Conservation (phyloP, 2,888 invertebrate genomes). For the Elmis aenea region DNA sequence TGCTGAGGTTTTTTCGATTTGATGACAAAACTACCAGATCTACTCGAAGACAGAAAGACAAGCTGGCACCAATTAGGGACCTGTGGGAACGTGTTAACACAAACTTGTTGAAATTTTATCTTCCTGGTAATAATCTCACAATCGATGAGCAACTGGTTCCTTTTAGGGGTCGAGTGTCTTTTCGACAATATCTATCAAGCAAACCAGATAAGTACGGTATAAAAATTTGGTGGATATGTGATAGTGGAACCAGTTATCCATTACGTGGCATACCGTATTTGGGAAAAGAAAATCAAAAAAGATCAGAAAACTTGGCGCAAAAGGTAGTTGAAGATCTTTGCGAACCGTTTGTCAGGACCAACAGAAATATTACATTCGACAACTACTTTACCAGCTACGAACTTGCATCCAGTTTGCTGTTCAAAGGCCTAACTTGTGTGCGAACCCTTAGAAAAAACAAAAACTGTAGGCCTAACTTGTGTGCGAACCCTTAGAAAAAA, state of each 20-base stretch:
- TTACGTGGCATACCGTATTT: background rate
- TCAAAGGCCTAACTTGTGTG: conserved; percentile 3
- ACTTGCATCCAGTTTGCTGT: background rate
- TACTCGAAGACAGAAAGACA: conserved; percentile 4
- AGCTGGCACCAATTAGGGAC: background rate
- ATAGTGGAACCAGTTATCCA: background rate
- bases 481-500: conserved; percentile 2
- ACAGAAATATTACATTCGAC: background rate
- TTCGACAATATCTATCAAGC: conserved; percentile 1
- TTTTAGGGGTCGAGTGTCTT: background rate
- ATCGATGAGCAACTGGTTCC: conserved; percentile 2
- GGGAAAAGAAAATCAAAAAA: conserved; percentile 1
- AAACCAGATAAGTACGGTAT: conserved; percentile 1
- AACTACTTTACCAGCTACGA: background rate
- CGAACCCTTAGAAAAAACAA: conserved; percentile 3
- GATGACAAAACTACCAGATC: too few relatives aligned
- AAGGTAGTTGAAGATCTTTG: too few relatives aligned
- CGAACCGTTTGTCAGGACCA: too few relatives aligned
- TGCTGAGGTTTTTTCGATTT: conserved; percentile 1
- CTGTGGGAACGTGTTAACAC: conserved; percentile 1
- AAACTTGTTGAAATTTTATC: conserved; percentile 1
- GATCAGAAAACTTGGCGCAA: background rate
- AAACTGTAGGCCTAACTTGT: conserved; percentile 3
- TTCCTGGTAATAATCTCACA: conserved; percentile 1
- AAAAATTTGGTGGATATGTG: conserved; percentile 2